Evolutionary conservation across 2,797 vertebrate species (phyloP).

Genomic region (Huso huso): DNA sequence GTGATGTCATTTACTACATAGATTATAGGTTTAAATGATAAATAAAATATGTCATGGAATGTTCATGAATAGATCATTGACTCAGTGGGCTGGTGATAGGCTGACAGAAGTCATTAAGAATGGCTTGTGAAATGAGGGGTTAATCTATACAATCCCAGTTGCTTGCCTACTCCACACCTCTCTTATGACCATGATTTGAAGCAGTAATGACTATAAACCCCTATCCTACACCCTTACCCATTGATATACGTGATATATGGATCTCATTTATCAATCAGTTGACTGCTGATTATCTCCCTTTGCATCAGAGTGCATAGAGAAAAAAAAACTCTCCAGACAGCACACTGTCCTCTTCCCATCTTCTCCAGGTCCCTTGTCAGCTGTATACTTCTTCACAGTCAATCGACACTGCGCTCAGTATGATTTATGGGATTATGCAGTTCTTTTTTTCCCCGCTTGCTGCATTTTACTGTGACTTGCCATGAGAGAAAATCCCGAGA

Average conservation of each 20-base stretch:
- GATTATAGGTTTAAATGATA: too few relatives aligned
- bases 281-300: background rate
- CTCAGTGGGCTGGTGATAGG: too few relatives aligned
- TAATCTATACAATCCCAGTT: background rate
- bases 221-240: background rate
- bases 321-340: background rate
- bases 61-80: too few relatives aligned
- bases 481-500: background rate
- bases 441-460: background rate
- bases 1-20: too few relatives aligned
- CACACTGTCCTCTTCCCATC: background rate
- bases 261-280: background rate
- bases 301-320: background rate
- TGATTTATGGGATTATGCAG: background rate
- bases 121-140: slow-evolving; percentile 29
- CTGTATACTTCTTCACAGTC: background rate
- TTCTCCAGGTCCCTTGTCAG: background rate
- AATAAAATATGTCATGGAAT: too few relatives aligned
- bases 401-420: background rate
- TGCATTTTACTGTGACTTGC: background rate
- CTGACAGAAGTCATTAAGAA: slow-evolving; percentile 16
- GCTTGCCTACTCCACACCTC: background rate
- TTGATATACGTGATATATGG: background rate
- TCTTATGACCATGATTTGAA: background rate
- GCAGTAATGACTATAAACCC: background rate